These are phyloP conservation scores for Heterodera filipjevi DNA, from an alignment of 2,888 invertebrate species.

Conservation along the genomic window DNA sequence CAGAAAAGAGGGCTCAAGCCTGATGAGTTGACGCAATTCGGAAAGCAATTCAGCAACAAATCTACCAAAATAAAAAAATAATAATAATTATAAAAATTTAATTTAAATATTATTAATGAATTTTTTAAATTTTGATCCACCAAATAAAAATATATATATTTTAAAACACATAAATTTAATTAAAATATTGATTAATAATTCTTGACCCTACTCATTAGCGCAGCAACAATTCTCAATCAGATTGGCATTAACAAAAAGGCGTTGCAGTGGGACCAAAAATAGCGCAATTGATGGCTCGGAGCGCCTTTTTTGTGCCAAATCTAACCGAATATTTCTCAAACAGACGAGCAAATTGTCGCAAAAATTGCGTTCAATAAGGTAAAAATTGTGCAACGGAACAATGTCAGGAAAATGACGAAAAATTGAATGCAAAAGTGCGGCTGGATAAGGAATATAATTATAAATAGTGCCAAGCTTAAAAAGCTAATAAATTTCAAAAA, in stretches of 20 bases:
- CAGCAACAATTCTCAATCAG: background rate
- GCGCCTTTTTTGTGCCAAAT: background rate
- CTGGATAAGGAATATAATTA: background rate
- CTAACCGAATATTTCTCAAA: background rate
- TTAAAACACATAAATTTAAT: no score
- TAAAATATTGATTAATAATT: background rate
- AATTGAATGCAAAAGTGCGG: background rate
- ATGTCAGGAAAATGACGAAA: background rate
- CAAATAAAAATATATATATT: no score
- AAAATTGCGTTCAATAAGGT: background rate
- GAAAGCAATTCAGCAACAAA: background rate
- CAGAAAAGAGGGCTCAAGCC: background rate
- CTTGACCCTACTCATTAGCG: background rate
- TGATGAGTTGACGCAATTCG: background rate
- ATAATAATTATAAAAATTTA: background rate
- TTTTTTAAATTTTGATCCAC: no score
- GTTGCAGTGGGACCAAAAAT: background rate
- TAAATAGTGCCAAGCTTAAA: no score
- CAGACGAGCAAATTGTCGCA: background rate
- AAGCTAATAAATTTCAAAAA: no score
- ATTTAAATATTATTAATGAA: background rate
- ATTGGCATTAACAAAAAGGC: background rate
- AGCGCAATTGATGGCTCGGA: slow-evolving; percentile 2
- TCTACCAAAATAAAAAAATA: background rate
- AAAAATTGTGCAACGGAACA: slow-evolving; percentile 7